Base-by-base conservation (phyloP, 2,888 invertebrate species). In the Clostera curtula region DNA sequence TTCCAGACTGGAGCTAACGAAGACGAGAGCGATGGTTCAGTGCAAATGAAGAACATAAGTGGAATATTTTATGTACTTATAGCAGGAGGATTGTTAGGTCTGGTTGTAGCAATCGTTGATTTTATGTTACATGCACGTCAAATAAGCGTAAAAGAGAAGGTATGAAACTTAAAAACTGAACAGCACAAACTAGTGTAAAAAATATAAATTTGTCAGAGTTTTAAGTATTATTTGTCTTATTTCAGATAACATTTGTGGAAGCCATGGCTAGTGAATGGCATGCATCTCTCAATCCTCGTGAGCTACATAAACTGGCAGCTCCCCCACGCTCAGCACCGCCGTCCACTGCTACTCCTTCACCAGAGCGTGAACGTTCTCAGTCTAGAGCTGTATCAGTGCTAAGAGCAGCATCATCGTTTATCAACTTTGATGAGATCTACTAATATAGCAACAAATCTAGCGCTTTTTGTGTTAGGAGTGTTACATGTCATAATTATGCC, bases 51-150 rank as follows among this genome's bases (percentile, higher is more conserved):
- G 43, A 95, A 97, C 68, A 95, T 96, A 0, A 96, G 96, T 43
- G 96, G 97, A 43, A 94, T 96, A 22, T 97, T 96, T 65, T 87
- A 96, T 12, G 94, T 97, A 3, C 83, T 97, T 4, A 88, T 90
- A 1, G 74, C 86, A 5, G 96, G 96, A 0, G 89, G 93, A 23
- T 56, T 86, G 1, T 64, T 91, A 10, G 92, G 95, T 0, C 77
- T 92, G 19, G 36, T 91, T 2, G 88, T 96, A 9, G 93, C 95
- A 3, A 67, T 95, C 5, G 79, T 90, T 10, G 96, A 98, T 65
- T 96, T 97, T 59, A 72, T 95, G 9, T 90, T 95, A 89, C 93
- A 95, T 63, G 89, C 94, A 1, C 87, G 91, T 43, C 87, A 92
- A 55, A 89, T 93, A 24, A 89, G 93, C 12, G 89, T 91, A 1